Base-by-base conservation (phyloP, 2,113 vertebrate genomes). In the Hyperoodon ampullatus region DNA sequence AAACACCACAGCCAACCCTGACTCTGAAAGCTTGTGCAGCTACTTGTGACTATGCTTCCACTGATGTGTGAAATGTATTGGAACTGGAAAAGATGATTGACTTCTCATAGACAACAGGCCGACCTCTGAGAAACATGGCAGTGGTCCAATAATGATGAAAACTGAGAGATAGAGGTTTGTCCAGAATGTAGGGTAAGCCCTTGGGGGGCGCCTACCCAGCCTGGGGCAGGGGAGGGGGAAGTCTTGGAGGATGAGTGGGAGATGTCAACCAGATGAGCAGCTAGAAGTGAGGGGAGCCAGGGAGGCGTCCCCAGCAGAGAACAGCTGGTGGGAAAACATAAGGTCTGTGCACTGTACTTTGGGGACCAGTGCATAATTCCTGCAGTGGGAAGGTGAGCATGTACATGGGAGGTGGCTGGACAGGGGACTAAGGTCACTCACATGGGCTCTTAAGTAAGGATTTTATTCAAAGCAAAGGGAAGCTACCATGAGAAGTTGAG, bases 41-140 rank as follows among this genome's bases (percentile, higher is more conserved):
- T 3, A 0, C 35, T 2, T n/a, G 18, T 8, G 11, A 14, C 13
- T 0, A 0, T 0, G 6, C 28, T 14, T 3, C 10, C 12, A 0
- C 26, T 11, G 2, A 2, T 7, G 10, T 18, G 14, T 61, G 68
- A 42, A 53, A 39, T 12, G 3, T 50, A 1, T 2, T 10, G 70
- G 35, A 66, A 75, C 16, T 14, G 39, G 63, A 58, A 86, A 65
- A 15, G 39, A 13, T 0, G 2, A 14, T 6, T 39, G 33, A 35
- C 14, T 85, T 53, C 68, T 66, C 33, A 8, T 0, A 68, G 80
- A 23, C 21, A 23, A 16, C 47, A 44, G 9, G 8, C 26, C 53
- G 7, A 3, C 30, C 9, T 30, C 35, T 8, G 63, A 58, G 77
- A 61, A 72, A 21, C 18, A 24, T 2, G 8, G 9, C 53, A 0